A percentile compares a stretch with the other conserved stretches of the same genome.
These are phyloP conservation scores for Pararge aegeria DNA, from an alignment of 1,140 invertebrate genomes.

Conservation along the genomic window DNA sequence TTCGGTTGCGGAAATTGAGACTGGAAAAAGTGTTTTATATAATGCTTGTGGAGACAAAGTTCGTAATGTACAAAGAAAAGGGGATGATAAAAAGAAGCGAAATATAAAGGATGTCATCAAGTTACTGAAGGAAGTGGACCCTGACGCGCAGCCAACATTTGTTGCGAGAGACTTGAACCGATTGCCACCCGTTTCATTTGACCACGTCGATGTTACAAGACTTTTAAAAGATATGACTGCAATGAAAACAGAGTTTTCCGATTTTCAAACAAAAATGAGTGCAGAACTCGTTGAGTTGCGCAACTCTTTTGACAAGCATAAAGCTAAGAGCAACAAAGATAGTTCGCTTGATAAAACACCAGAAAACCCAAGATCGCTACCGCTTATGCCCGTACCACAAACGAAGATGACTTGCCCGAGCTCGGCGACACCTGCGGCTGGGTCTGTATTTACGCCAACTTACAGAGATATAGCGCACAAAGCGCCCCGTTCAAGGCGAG, in stretches of 20 bases:
- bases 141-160: background rate
- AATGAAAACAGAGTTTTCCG: background rate
- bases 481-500: background rate
- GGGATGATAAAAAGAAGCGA: conserved; percentile 26
- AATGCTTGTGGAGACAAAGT: background rate
- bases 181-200: too few species aligned
- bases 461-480: background rate
- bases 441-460: background rate
- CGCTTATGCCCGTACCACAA: background rate
- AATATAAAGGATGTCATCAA: too few species aligned
- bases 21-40: conserved; percentile 13
- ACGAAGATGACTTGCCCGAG: background rate
- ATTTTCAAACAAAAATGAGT: background rate
- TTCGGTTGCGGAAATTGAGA: conserved; percentile 17
- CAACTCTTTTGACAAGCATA: background rate
- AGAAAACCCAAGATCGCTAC: background rate
- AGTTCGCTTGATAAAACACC: background rate
- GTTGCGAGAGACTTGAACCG: background rate
- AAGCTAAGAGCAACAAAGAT: background rate
- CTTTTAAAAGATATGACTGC: background rate
- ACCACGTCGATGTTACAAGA: background rate
- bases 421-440: background rate
- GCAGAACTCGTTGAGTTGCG: background rate
- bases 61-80: conserved; percentile 12
- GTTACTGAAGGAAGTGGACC: conserved; percentile 21